Percentiles rank a stretch among this genome's conserved stretches.
Evolutionary conservation across 2,888 invertebrate species (phyloP).

Genomic region (Cephus nigrinus): DNA sequence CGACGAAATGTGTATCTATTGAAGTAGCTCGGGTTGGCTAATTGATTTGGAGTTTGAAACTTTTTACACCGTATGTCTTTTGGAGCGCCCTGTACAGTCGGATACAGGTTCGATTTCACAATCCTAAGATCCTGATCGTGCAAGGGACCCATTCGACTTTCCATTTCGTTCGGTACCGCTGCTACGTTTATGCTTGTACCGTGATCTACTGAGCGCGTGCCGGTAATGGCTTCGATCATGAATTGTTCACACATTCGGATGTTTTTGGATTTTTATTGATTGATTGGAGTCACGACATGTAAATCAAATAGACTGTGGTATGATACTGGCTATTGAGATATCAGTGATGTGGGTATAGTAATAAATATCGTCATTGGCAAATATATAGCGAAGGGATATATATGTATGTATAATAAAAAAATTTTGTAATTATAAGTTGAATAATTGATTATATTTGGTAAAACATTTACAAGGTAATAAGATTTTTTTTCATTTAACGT

Average conservation of each 20-base stretch:
- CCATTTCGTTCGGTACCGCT: constrained; percentile 40
- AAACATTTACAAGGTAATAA: constrained; percentile 66
- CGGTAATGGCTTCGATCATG: not conserved
- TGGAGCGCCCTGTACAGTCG: constrained; percentile 20
- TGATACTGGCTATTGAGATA: not conserved
- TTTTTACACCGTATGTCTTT: constrained; percentile 10
- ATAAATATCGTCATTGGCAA: not conserved
- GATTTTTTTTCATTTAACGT: constrained; percentile 47
- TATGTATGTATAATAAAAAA: constrained; percentile 1
- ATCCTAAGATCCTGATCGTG: constrained; percentile 45
- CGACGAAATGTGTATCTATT: not conserved
- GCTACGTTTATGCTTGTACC: not conserved
- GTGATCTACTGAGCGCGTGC: not conserved
- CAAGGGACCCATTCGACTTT: constrained; percentile 40
- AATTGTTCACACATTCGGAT: not conserved
- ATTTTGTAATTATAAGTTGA: constrained; percentile 48
- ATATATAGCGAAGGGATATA: constrained; percentile 12
- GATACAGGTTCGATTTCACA: constrained; percentile 33
- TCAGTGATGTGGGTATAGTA: not conserved
- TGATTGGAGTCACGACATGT: not conserved
- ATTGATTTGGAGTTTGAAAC: not conserved
- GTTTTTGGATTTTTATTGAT: not conserved
- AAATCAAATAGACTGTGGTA: not conserved
- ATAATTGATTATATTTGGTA: constrained; percentile 66
- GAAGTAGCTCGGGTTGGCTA: not conserved